Evolutionary conservation across 2,797 vertebrate genomes (phyloP).

Genomic region (Cossypha polioptera): DNA sequence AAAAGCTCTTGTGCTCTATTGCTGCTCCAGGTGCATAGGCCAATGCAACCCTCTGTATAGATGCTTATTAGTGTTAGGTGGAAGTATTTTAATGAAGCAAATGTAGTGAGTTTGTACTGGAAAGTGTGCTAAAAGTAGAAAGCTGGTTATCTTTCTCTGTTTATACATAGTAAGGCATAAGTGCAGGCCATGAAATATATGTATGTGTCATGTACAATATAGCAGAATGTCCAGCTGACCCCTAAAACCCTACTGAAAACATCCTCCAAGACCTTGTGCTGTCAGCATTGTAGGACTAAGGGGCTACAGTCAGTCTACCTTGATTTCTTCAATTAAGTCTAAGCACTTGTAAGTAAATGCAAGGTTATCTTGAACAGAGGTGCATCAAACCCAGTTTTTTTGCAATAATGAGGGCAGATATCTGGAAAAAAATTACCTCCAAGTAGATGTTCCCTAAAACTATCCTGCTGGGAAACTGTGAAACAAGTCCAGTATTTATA

Average conservation of each 20-base stretch:
- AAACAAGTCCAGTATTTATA: neutral
- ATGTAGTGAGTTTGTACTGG: neutral
- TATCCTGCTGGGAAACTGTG: neutral
- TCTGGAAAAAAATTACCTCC: neutral
- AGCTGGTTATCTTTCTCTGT: neutral
- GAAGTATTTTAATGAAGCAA: neutral
- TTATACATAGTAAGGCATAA: neutral
- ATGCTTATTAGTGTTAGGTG: neutral
- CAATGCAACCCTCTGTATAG: rapidly evolving
- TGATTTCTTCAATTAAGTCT: neutral
- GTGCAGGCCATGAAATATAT: neutral
- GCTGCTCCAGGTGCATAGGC: neutral
- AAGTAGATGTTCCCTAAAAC: neutral
- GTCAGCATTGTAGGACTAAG: neutral
- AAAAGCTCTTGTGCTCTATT: neutral
- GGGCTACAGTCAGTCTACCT: neutral
- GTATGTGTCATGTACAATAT: no score
- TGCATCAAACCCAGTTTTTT: neutral
- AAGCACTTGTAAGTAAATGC: neutral
- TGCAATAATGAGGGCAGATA: neutral
- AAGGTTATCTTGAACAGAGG: neutral
- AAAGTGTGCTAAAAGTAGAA: neutral
- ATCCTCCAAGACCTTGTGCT: neutral
- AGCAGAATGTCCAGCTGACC: neutral
- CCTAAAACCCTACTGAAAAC: neutral